Conservation (phyloP, 2,113 vertebrate species). For the Charina bottae region DNA sequence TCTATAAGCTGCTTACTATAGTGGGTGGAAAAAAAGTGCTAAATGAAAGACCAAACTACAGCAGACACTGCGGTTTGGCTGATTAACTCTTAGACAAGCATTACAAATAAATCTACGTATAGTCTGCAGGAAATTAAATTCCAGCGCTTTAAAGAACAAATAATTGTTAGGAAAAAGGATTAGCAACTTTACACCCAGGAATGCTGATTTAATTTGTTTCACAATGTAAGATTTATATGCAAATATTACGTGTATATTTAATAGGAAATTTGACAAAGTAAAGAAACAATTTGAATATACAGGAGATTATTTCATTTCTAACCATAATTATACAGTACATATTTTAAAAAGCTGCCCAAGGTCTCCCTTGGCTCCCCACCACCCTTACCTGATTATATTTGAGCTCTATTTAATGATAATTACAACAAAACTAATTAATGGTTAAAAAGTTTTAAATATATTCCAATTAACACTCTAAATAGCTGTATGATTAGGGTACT, state of each 20-base stretch:
- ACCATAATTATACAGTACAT: conserved; percentile 74
- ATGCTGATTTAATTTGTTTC: conserved; percentile 83
- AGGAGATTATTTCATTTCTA: conserved; percentile 68
- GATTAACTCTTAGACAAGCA: conserved; percentile 86
- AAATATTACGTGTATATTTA: conserved; percentile 81
- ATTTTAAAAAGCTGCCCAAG: conserved; percentile 60
- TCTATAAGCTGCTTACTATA: conserved; percentile 82
- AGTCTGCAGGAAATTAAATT: conserved; percentile 84
- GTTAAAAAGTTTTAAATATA: conserved; percentile 76
- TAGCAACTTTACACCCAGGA: conserved; percentile 85
- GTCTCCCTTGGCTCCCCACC: conserved; percentile 5
- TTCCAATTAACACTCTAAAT: conserved; percentile 80
- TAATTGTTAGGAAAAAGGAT: conserved; percentile 83
- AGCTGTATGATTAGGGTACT: conserved; percentile 70
- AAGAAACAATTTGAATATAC: conserved; percentile 74
- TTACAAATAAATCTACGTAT: conserved; percentile 82
- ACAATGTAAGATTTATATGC: conserved; percentile 82
- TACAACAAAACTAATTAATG: conserved; percentile 78
- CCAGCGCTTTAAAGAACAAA: conserved; percentile 84
- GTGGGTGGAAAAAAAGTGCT: conserved; percentile 67
- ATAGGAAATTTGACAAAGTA: conserved; percentile 71
- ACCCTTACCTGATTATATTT: conserved; percentile 63
- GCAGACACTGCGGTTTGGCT: conserved; percentile 80
- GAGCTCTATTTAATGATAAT: conserved; percentile 79
- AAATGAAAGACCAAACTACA: conserved; percentile 82